These are phyloP conservation scores for Trichoplusia ni DNA, from an alignment of 1,140 invertebrate genomes.

Conservation along the genomic window DNA sequence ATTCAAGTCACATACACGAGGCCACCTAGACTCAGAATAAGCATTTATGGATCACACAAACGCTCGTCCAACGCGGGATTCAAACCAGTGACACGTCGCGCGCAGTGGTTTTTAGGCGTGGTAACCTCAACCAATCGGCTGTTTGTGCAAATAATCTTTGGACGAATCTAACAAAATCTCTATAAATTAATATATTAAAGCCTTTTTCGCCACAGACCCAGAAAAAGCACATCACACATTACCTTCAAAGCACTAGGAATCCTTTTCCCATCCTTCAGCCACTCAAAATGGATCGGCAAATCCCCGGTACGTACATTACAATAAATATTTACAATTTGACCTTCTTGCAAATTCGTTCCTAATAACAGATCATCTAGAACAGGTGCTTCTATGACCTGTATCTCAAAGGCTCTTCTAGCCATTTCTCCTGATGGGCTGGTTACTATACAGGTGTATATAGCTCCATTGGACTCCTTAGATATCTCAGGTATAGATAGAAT, in stretches of 20 bases:
- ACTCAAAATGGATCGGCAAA: constrained; percentile 93
- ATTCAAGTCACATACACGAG: too few species aligned
- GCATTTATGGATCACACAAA: too few species aligned
- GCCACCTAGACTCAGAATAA: too few species aligned
- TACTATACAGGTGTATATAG: constrained; percentile 92
- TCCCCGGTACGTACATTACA: constrained; percentile 95
- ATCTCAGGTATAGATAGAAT: constrained; percentile 88
- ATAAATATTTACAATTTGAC: constrained; percentile 92
- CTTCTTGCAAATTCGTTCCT: constrained; percentile 89
- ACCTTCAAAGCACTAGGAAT: constrained; percentile 86
- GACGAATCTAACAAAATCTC: too few species aligned
- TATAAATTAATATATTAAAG: too few species aligned
- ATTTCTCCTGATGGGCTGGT: constrained; percentile 89
- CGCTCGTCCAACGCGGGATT: too few species aligned
- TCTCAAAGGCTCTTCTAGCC: constrained; percentile 85
- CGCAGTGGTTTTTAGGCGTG: too few species aligned
- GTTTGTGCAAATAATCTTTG: too few species aligned
- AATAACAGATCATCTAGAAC: constrained; percentile 82
- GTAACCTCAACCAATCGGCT: too few species aligned
- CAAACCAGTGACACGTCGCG: too few species aligned
- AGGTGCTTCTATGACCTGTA: constrained; percentile 89
- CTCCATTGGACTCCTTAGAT: constrained; percentile 85
- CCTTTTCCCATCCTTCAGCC: constrained; percentile 92
- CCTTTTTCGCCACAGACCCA: too few species aligned
- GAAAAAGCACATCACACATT: constrained; percentile 46